These are phyloP conservation scores for Ctenicera cuprea DNA, from an alignment of 2,888 invertebrate genomes.

Conservation along the genomic window DNA sequence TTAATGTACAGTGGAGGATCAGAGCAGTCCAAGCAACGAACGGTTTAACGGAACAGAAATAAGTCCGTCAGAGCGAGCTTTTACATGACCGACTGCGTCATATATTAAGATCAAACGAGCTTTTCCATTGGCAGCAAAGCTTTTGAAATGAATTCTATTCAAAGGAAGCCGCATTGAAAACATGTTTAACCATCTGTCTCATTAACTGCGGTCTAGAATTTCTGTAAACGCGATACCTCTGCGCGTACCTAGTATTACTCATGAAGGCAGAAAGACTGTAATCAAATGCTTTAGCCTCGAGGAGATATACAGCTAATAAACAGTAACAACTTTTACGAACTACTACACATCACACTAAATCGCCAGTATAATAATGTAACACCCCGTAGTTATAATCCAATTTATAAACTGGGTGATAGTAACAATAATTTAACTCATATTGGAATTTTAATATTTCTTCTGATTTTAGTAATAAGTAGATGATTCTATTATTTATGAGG, in stretches of 20 bases:
- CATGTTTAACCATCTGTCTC: constrained; percentile 66
- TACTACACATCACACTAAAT: too few relatives aligned
- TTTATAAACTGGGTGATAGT: too few relatives aligned
- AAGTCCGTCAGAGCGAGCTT: constrained; percentile 60
- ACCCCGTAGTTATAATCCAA: too few relatives aligned
- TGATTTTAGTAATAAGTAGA: too few relatives aligned
- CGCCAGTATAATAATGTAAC: too few relatives aligned
- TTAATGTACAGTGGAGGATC: constrained; percentile 53
- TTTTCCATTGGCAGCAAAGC: constrained; percentile 65
- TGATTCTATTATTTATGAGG: too few relatives aligned
- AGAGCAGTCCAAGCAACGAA: constrained; percentile 58
- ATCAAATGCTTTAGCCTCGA: constrained; percentile 40
- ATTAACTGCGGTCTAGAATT: constrained; percentile 67
- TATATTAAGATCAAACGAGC: constrained; percentile 72
- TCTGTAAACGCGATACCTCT: constrained; percentile 66
- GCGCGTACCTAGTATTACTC: constrained; percentile 49
- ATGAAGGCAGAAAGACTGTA: constrained; percentile 39
- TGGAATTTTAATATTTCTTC: too few relatives aligned
- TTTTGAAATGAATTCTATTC: constrained; percentile 67
- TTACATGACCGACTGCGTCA: constrained; percentile 67
- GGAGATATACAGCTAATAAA: constrained; percentile 13
- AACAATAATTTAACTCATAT: too few relatives aligned
- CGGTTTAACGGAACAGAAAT: constrained; percentile 37
- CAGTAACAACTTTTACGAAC: constrained; percentile 8
- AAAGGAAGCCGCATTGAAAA: constrained; percentile 67